Evolutionary conservation across 2,797 vertebrate genomes (phyloP), one percentile per base, ranked within the genome.

Genomic region (Tinamus major): DNA sequence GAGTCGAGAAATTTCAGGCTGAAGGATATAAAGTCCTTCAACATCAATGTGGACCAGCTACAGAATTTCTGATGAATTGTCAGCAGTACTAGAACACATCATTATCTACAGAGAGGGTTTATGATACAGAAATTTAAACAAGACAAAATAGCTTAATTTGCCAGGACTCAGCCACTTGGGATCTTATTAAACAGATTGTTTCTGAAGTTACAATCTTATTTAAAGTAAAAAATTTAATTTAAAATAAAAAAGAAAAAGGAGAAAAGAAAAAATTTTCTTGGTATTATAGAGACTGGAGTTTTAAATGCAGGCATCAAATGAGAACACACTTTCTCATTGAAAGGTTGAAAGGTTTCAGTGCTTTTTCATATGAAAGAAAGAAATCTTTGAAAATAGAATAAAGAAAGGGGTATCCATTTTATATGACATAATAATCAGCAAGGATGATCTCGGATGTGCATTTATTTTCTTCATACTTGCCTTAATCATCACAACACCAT

Each of bases 221-320:
- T 59, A 86, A 53, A 74, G 75, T 5, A 94, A 35, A 87, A 41
- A 46, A 7, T 49, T 24, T 24, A 49, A 48, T 23, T 48, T 48
- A 42, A 37, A 76, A 79, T 44, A 55, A 70, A 63, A 64, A 5
- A 7, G 20, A 49, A 49, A 49, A 49, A 49, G 48, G 5, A 80
- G 23, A 53, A 58, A 83, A 74, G 15, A 85, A 71, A 90, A 93
- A 67, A 78, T 42, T 72, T 81, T 76, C 46, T 64, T 90, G 41
- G 44, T 78, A 76, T 61, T 65, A 75, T 8, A 65, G 68, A 68
- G 39, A 46, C 42, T 59, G 26, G 29, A 62, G 41, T 77, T 91
- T 81, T 69, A 81, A 62, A 67, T 39, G 26, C 15, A 12, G 86
- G 10, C n/a, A 55, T 87, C 29, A 78, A 74, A 67, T 48, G 10